Evolutionary conservation across 2,113 vertebrate genomes (phyloP).

Genomic region (Triplophysa rosa): DNA sequence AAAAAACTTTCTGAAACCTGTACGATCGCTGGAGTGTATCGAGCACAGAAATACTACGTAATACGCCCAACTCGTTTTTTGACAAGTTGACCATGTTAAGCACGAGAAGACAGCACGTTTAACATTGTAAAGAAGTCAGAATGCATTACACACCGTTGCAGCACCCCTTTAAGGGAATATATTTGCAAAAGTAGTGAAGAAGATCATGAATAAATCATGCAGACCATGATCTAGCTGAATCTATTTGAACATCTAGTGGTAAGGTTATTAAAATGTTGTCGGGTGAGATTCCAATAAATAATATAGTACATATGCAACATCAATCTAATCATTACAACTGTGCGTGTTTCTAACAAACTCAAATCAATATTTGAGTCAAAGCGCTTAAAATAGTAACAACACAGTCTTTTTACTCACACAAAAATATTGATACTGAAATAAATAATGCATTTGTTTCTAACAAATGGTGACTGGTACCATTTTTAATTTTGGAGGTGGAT

Average conservation of each 20-base stretch:
- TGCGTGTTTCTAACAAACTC: not conserved
- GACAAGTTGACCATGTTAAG: too few species aligned
- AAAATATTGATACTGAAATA: not conserved
- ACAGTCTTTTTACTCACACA: not conserved
- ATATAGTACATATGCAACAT: not conserved
- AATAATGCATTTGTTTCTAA: not conserved
- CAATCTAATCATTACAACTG: not conserved
- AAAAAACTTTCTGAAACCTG: too few species aligned
- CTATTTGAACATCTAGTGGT: not conserved
- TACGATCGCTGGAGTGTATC: too few species aligned
- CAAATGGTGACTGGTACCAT: not conserved
- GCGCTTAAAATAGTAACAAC: not conserved
- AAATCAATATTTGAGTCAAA: not conserved
- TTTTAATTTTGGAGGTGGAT: conserved; percentile 9
- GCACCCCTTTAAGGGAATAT: not conserved
- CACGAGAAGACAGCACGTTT: too few species aligned
- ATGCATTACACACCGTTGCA: too few species aligned
- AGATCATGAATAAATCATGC: conserved; percentile 1
- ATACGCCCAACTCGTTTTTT: too few species aligned
- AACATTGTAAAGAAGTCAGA: too few species aligned
- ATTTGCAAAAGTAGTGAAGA: not conserved
- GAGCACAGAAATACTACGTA: too few species aligned
- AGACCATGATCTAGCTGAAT: not conserved
- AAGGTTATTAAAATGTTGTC: not conserved
- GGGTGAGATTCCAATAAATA: not conserved